phyloP scores from a whole-genome alignment of 2,797 vertebrate species.

The Chiloscyllium punctatum region DNA sequence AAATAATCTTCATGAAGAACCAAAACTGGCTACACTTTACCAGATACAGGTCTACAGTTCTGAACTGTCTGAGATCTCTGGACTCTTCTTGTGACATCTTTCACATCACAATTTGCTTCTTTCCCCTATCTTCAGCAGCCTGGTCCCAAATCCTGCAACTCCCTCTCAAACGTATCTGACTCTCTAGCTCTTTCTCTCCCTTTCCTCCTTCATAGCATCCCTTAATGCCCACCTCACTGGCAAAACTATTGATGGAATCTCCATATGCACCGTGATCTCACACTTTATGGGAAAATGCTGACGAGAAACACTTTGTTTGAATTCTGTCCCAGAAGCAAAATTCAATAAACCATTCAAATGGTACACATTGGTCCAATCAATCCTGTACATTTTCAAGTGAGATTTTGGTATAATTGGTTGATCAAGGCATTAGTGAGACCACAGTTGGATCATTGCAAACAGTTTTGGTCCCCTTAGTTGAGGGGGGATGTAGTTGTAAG shows the following conservation, averaged over 20 bases:
- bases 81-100: background rate
- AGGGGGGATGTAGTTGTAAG: too few species aligned
- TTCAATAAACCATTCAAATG: too few species aligned
- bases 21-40: background rate
- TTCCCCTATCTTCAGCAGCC: background rate
- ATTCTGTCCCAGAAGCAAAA: background rate
- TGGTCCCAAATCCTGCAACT: background rate
- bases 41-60: background rate
- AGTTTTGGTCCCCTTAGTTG: too few species aligned
- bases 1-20: background rate
- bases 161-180: background rate
- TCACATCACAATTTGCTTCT: background rate
- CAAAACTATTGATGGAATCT: too few species aligned
- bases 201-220: background rate
- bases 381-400: too few species aligned
- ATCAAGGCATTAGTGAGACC: background rate
- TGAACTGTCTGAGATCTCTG: background rate
- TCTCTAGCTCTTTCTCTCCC: background rate
- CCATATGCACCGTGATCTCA: background rate
- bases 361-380: too few species aligned
- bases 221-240: background rate
- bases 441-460: too few species aligned
- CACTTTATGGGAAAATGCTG: background rate
- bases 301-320: background rate
- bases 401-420: too few species aligned